Conservation (phyloP, 2,113 vertebrate genomes). For the Nothoprocta pentlandii region DNA sequence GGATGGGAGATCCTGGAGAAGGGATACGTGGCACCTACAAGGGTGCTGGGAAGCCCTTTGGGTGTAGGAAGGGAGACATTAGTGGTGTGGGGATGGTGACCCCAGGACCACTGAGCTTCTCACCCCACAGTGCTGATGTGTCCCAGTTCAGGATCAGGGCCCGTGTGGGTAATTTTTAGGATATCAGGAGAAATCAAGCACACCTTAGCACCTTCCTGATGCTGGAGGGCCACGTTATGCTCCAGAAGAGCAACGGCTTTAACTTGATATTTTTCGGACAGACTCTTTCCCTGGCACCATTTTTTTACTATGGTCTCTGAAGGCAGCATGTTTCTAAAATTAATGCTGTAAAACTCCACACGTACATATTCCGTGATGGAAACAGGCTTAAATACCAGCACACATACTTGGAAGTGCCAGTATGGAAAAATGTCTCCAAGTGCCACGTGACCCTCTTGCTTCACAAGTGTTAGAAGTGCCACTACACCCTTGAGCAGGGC, state of each 20-base stretch:
- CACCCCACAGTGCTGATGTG: not conserved
- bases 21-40: not conserved
- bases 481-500: not conserved
- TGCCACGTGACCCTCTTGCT: rapidly evolving
- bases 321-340: slow-evolving; percentile 1
- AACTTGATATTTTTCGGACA: not conserved
- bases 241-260: not conserved
- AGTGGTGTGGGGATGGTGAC: rapidly evolving
- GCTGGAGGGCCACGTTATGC: not conserved
- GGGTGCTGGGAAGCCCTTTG: not conserved
- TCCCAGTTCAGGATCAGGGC: not conserved
- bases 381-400: not conserved
- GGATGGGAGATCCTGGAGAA: not conserved
- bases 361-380: not conserved
- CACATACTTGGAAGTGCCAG: not conserved
- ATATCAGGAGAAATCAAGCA: not conserved
- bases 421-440: not conserved
- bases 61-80: not conserved
- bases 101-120: rapidly evolving
- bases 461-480: rapidly evolving
- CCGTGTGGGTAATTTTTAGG: rapidly evolving
- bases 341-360: not conserved
- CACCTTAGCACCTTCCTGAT: not conserved
- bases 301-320: not conserved
- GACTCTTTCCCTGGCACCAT: not conserved